A percentile compares a stretch with the other conserved stretches of the same genome.
Conservation (phyloP, 2,113 vertebrate genomes). For the Ramphastos sulfuratus region DNA sequence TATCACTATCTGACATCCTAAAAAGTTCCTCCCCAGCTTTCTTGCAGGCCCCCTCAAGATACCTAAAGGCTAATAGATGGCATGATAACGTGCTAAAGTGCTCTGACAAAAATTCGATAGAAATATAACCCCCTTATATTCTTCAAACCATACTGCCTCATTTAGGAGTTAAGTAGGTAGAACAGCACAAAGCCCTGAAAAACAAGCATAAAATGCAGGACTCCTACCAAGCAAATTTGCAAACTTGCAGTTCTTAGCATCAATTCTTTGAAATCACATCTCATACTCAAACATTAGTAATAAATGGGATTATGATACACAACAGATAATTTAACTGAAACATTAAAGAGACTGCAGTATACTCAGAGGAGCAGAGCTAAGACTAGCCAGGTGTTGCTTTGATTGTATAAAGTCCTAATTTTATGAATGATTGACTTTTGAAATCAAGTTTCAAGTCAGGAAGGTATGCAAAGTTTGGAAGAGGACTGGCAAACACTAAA, state of each 20-base stretch:
- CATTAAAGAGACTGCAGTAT: not conserved
- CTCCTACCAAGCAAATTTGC: not conserved
- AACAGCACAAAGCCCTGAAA: slow-evolving; percentile 11
- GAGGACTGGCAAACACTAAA: not conserved
- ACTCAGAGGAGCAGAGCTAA: not conserved
- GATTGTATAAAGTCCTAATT: not conserved
- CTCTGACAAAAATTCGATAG: slow-evolving; percentile 11
- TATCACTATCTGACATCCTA: too few relatives aligned
- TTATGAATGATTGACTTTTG: not conserved
- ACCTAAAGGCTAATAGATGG: not conserved
- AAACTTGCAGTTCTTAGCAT: not conserved
- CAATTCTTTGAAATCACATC: not conserved
- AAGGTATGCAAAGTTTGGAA: not conserved
- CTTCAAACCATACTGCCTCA: slow-evolving; percentile 13
- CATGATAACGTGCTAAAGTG: slow-evolving; percentile 22
- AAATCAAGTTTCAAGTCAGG: not conserved
- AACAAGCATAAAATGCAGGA: not conserved
- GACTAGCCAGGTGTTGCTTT: not conserved
- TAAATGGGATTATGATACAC: not conserved
- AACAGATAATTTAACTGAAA: not conserved
- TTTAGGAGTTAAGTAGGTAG: slow-evolving; percentile 43
- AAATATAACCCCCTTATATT: slow-evolving; percentile 38
- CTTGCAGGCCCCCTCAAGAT: too few relatives aligned
- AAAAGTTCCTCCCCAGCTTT: too few relatives aligned
- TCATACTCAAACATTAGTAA: not conserved